Conservation (phyloP, 2,888 invertebrate genomes). For the Plemyria rubiginata region DNA sequence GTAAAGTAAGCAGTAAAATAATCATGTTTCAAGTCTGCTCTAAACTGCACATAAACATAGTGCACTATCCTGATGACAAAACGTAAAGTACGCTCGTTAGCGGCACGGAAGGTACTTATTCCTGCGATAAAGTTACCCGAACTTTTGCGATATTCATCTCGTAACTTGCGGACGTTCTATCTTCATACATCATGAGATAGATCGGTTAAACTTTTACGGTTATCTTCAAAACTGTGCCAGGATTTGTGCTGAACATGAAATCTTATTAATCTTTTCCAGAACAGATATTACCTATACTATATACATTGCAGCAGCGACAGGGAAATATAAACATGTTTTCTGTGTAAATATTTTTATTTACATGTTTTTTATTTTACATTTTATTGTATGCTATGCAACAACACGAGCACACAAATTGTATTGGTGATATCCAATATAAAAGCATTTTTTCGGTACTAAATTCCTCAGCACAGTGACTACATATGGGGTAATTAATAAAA, state of each 20-base stretch:
- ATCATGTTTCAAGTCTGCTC: conserved; percentile 1
- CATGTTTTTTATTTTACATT: no score
- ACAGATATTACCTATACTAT: not conserved
- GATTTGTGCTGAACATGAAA: conserved; percentile 4
- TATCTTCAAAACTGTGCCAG: conserved; percentile 20
- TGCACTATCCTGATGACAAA: conserved; percentile 38
- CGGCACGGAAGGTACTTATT: conserved; percentile 42
- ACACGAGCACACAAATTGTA: no score
- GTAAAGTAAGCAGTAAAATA: not conserved
- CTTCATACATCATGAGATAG: conserved; percentile 51
- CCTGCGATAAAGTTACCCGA: conserved; percentile 51
- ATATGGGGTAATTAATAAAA: no score
- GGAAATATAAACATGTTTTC: not conserved
- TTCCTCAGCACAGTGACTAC: no score
- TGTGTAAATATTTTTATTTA: no score
- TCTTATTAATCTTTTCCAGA: not conserved
- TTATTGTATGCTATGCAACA: no score
- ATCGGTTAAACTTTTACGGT: conserved; percentile 41
- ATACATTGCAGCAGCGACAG: not conserved
- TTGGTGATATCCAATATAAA: no score
- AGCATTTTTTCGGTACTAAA: no score
- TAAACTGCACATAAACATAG: conserved; percentile 7
- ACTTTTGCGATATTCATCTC: conserved; percentile 63
- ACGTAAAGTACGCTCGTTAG: conserved; percentile 57
- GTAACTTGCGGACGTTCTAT: conserved; percentile 41